Conservation (phyloP, 2,113 vertebrate species). For the Hippocampus mohnikei region DNA sequence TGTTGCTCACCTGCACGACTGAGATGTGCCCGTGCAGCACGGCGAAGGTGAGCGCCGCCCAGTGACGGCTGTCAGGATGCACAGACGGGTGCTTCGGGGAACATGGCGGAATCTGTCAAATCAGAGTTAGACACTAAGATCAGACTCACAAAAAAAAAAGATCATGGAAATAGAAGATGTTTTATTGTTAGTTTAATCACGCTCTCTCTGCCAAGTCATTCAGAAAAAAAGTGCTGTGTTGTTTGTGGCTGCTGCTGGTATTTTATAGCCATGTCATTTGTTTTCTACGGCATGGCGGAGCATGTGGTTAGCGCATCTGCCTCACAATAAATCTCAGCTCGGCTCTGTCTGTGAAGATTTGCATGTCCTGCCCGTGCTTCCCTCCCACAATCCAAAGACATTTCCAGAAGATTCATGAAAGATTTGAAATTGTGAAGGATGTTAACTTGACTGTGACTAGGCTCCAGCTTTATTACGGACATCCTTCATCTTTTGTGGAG, state of each 20-base stretch:
- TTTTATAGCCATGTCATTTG: not conserved
- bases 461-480: no score
- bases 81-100: conserved; percentile 84
- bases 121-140: not conserved
- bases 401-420: not conserved
- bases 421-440: not conserved
- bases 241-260: not conserved
- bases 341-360: not conserved
- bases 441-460: not conserved
- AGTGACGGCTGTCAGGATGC: conserved; percentile 94
- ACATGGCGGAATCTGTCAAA: conserved; percentile 80
- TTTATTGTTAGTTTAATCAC: no score
- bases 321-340: not conserved
- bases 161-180: not conserved
- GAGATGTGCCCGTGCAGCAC: conserved; percentile 95
- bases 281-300: not conserved
- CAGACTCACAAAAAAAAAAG: not conserved
- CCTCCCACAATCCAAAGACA: not conserved
- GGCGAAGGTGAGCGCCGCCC: conserved; percentile 89
- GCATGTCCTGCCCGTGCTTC: not conserved
- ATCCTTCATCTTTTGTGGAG: not conserved
- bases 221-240: not conserved
- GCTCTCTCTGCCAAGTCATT: not conserved
- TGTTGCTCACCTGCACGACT: conserved; percentile 85
- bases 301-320: not conserved